Conservation (phyloP, 1,140 invertebrate genomes). For the Leguminivora glycinivorella region DNA sequence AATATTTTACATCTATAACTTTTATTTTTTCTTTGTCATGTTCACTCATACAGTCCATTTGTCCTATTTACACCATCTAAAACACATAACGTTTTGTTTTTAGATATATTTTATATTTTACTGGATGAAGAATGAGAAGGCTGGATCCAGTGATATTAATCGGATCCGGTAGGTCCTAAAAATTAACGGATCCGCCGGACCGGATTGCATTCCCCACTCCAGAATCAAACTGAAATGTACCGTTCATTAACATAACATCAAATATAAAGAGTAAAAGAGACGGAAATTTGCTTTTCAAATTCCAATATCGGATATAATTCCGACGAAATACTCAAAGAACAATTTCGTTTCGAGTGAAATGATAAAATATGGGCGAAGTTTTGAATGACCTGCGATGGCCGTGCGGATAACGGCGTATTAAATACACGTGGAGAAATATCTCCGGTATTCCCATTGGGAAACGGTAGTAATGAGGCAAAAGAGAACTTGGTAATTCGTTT, state of each 20-base stretch:
- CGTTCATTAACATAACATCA: conserved; percentile 3
- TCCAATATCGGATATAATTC: conserved; percentile 17
- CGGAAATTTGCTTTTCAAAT: conserved; percentile 1
- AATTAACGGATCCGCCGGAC: too few species aligned
- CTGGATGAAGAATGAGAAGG: too few species aligned
- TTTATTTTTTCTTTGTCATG: too few species aligned
- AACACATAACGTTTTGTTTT: too few species aligned
- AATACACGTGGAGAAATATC: neutral
- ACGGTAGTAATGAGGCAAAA: neutral
- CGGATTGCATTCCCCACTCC: too few species aligned
- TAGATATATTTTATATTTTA: too few species aligned
- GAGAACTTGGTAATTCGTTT: neutral
- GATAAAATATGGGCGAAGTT: conserved; percentile 19
- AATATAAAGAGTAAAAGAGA: neutral
- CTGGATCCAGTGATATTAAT: too few species aligned
- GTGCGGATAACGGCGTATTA: neutral
- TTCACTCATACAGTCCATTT: too few species aligned
- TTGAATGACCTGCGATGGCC: neutral
- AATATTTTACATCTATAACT: too few species aligned
- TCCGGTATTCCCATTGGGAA: neutral
- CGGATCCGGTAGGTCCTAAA: too few species aligned
- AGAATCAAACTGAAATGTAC: neutral
- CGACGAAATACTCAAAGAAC: conserved; percentile 16
- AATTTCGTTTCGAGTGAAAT: neutral
- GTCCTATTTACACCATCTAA: too few species aligned